A percentile compares a stretch with the other conserved stretches of the same genome.
These are phyloP conservation scores for Epinotia brunnichana DNA, from an alignment of 2,888 invertebrate genomes.

Conservation along the genomic window DNA sequence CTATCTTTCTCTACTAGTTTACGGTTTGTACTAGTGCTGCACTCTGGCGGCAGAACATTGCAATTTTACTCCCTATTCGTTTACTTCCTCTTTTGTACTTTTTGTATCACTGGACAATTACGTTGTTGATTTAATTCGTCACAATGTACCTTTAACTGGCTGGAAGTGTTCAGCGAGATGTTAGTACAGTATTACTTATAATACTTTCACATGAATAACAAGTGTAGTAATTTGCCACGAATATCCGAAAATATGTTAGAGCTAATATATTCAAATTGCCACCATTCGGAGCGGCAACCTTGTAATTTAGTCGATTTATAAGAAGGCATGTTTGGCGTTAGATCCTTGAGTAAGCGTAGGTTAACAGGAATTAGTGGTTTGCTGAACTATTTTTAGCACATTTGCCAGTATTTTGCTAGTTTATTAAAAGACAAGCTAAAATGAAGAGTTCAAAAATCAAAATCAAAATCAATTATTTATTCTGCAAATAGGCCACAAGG, in stretches of 20 bases:
- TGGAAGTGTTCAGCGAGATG: slow-evolving; percentile 31
- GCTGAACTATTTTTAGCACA: slow-evolving; percentile 23
- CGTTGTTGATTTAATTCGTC: no score
- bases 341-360: slow-evolving; percentile 25
- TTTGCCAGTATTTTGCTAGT: background rate
- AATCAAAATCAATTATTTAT: no score
- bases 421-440: no score
- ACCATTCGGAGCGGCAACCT: slow-evolving; percentile 50
- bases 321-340: slow-evolving; percentile 34
- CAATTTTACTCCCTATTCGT: no score
- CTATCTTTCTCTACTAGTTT: no score
- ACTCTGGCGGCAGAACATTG: no score
- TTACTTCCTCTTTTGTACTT: no score
- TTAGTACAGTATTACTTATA: slow-evolving; percentile 34
- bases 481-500: no score
- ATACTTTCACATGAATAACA: slow-evolving; percentile 51
- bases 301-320: slow-evolving; percentile 56
- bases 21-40: no score
- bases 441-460: no score
- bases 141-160: background rate
- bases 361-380: slow-evolving; percentile 14
- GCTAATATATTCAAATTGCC: slow-evolving; percentile 60
- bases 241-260: slow-evolving; percentile 53
- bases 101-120: no score
- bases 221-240: slow-evolving; percentile 53